A percentile compares a stretch with the other conserved stretches of the same genome.
phyloP scores from a whole-genome alignment of 2,888 invertebrate genomes.

The Sinodicranocentrus sp. region DNA sequence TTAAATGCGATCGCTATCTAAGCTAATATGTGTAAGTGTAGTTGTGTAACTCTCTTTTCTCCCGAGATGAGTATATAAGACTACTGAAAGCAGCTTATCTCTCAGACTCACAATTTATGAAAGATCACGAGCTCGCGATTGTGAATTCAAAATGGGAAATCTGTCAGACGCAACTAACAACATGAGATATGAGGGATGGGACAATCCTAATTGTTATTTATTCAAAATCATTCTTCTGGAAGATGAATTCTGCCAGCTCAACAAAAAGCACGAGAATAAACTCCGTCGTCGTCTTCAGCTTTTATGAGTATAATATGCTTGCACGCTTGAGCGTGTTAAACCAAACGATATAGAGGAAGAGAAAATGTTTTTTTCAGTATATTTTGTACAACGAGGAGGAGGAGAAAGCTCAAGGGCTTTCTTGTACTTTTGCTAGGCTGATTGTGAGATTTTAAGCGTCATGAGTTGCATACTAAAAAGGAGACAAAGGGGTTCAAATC shows the following conservation, averaged over 20 bases:
- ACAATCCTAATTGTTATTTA: slow-evolving; percentile 68
- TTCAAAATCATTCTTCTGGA: slow-evolving; percentile 64
- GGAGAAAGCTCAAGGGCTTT: slow-evolving; percentile 26
- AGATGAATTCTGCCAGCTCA: slow-evolving; percentile 58
- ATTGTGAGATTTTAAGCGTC: slow-evolving; percentile 41
- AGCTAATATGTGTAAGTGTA: too few species aligned
- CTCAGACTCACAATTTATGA: slow-evolving; percentile 45
- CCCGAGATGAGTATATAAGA: not conserved
- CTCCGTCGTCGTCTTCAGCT: slow-evolving; percentile 5
- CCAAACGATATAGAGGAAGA: not conserved
- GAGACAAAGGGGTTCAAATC: not conserved
- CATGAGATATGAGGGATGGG: slow-evolving; percentile 54
- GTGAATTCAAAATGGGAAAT: slow-evolving; percentile 58
- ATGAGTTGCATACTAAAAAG: slow-evolving; percentile 45
- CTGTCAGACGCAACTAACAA: slow-evolving; percentile 63
- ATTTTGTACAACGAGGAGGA: not conserved
- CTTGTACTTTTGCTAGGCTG: slow-evolving; percentile 14
- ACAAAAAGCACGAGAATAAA: slow-evolving; percentile 32
- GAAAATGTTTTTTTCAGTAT: not conserved
- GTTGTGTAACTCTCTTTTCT: too few species aligned
- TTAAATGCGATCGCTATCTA: too few species aligned
- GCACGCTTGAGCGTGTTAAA: not conserved
- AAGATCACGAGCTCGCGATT: slow-evolving; percentile 63
- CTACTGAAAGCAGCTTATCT: slow-evolving; percentile 10
- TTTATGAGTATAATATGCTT: slow-evolving; percentile 14